These are phyloP conservation scores for Andrena minutula DNA, from an alignment of 2,888 invertebrate genomes.

Conservation along the genomic window DNA sequence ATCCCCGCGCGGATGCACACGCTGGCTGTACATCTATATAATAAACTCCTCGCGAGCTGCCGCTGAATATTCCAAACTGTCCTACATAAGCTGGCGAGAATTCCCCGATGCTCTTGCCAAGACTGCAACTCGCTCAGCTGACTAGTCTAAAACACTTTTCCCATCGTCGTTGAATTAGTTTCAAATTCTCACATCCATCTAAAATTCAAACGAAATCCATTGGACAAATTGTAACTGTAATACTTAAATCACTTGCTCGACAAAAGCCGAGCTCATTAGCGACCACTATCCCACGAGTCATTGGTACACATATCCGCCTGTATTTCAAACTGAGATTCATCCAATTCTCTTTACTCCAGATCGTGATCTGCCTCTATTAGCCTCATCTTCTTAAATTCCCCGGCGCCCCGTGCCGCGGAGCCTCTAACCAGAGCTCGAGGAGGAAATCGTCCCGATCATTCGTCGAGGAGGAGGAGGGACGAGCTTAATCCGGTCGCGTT, in stretches of 20 bases:
- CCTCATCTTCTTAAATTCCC: constrained; percentile 12
- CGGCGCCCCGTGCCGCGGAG: background rate
- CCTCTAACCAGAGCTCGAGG: background rate
- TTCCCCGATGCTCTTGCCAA: background rate
- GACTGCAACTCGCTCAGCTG: background rate
- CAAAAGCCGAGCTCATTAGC: too few species aligned
- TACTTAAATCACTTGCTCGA: too few species aligned
- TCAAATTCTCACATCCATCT: too few species aligned
- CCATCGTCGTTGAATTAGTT: background rate
- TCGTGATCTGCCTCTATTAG: background rate
- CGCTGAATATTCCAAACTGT: constrained; percentile 42
- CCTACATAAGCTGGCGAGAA: constrained; percentile 38
- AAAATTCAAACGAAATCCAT: too few species aligned
- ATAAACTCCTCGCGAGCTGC: constrained; percentile 48
- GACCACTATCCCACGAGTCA: too few species aligned
- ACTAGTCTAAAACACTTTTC: background rate
- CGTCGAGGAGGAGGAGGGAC: constrained; percentile 35
- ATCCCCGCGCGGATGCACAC: constrained; percentile 32
- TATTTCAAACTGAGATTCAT: background rate
- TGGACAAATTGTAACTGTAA: too few species aligned
- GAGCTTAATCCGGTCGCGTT: constrained; percentile 60
- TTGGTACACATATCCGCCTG: too few species aligned
- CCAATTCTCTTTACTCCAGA: background rate
- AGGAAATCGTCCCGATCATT: constrained; percentile 54
- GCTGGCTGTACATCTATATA: constrained; percentile 27